Conservation (phyloP, 2,113 vertebrate genomes). For the Callipepla californica region DNA sequence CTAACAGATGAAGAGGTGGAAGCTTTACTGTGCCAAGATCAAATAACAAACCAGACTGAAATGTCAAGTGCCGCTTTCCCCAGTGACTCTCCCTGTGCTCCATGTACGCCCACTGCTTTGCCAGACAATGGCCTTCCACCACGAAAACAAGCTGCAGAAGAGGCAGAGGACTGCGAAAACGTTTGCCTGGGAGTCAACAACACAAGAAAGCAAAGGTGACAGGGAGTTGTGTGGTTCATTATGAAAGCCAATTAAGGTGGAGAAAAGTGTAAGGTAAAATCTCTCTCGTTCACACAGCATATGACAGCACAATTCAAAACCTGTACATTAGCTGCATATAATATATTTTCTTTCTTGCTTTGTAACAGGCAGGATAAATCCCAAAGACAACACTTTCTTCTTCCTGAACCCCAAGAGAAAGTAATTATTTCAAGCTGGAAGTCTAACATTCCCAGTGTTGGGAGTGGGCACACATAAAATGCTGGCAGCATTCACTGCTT, state of each 20-base stretch:
- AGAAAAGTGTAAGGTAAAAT: conserved; percentile 63
- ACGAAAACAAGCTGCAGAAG: conserved; percentile 52
- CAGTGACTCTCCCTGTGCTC: conserved; percentile 45
- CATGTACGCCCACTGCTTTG: neutral
- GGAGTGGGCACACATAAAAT: conserved; percentile 66
- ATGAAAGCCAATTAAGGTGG: conserved; percentile 64
- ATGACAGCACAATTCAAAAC: conserved; percentile 61
- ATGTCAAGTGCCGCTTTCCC: conserved; percentile 51
- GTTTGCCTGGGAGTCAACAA: conserved; percentile 65
- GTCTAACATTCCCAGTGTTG: conserved; percentile 56
- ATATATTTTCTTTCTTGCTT: conserved; percentile 68
- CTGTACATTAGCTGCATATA: conserved; percentile 48
- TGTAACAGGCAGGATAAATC: conserved; percentile 72
- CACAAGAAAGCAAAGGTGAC: conserved; percentile 80
- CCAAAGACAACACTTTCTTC: conserved; percentile 69
- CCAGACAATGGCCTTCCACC: conserved; percentile 48
- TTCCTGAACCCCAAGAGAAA: conserved; percentile 74
- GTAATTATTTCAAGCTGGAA: conserved; percentile 73
- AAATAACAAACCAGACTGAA: conserved; percentile 47
- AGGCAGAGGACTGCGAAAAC: conserved; percentile 60
- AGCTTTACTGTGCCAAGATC: conserved; percentile 73
- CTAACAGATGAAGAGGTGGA: conserved; percentile 76
- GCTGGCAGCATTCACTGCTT: conserved; percentile 56
- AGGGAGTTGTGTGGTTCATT: conserved; percentile 67
- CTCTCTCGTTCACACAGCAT: conserved; percentile 39